A percentile compares a stretch with the other conserved stretches of the same genome.
These are phyloP conservation scores for Papilio protenor DNA, from an alignment of 2,888 invertebrate genomes.

Conservation along the genomic window DNA sequence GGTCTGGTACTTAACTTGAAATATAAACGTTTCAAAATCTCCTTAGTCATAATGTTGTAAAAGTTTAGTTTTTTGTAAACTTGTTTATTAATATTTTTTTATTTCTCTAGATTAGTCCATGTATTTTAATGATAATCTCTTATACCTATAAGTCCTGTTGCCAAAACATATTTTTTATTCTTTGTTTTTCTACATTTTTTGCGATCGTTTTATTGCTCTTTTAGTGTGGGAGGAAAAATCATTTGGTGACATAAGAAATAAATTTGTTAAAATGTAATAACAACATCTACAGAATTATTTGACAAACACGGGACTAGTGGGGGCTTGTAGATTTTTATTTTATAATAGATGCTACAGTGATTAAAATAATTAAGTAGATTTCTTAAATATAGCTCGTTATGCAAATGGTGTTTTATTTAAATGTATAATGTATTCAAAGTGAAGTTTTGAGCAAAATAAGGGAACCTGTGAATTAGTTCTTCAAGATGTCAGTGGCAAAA, in stretches of 20 bases:
- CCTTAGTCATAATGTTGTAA: not conserved
- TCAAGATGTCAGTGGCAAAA: slow-evolving; percentile 55
- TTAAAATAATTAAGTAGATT: slow-evolving; percentile 31
- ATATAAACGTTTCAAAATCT: slow-evolving; percentile 15
- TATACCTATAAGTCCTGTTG: slow-evolving; percentile 1
- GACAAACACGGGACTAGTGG: slow-evolving; percentile 12
- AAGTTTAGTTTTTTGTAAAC: not conserved
- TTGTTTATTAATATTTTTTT: not conserved
- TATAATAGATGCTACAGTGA: slow-evolving; percentile 5
- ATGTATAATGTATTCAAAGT: not conserved
- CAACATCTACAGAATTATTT: slow-evolving; percentile 3
- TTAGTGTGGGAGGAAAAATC: not conserved
- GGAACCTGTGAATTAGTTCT: slow-evolving; percentile 46
- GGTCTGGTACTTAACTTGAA: slow-evolving; percentile 15
- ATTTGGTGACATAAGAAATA: not conserved
- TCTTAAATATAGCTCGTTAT: slow-evolving; percentile 30
- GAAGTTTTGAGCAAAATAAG: not conserved
- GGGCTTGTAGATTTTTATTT: slow-evolving; percentile 10
- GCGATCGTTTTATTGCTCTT: not conserved
- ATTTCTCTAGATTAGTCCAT: not conserved
- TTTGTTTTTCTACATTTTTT: not conserved
- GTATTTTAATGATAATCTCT: not conserved
- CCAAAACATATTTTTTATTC: not conserved
- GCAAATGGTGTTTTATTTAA: slow-evolving; percentile 39
- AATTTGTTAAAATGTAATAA: slow-evolving; percentile 10